Percentiles rank a stretch among this genome's conserved stretches.
These are phyloP conservation scores for Enteromius anoplus DNA, from an alignment of 2,797 vertebrate genomes.

Conservation along the genomic window DNA sequence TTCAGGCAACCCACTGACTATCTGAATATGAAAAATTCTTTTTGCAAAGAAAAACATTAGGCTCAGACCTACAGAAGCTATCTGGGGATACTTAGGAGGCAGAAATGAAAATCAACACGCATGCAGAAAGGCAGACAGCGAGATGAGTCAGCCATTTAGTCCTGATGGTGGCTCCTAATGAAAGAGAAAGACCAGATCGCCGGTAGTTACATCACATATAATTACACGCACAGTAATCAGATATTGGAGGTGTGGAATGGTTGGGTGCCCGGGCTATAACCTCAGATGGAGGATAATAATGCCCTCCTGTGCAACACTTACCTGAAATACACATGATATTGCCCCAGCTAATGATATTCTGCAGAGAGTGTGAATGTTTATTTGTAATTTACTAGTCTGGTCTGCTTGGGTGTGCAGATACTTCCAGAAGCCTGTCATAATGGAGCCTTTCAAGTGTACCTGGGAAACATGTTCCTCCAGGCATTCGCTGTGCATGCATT, in stretches of 20 bases:
- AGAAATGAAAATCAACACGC: slow-evolving; percentile 28
- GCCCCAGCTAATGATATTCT: slow-evolving; percentile 20
- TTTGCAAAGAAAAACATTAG: neutral
- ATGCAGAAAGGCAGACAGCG: slow-evolving; percentile 39
- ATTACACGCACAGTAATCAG: slow-evolving; percentile 38
- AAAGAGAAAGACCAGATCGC: slow-evolving; percentile 44
- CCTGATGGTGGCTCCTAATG: slow-evolving; percentile 49
- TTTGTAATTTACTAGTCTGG: slow-evolving; percentile 18
- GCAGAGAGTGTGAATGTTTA: slow-evolving; percentile 8
- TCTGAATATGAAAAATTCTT: too few species aligned
- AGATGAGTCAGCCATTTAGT: slow-evolving; percentile 47
- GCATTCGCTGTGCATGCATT: neutral
- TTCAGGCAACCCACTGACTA: neutral
- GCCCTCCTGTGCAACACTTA: slow-evolving; percentile 36
- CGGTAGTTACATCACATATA: slow-evolving; percentile 37
- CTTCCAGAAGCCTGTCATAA: slow-evolving; percentile 1
- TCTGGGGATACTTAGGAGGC: slow-evolving; percentile 6
- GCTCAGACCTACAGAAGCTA: neutral
- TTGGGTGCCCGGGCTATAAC: slow-evolving; percentile 27
- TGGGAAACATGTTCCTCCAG: slow-evolving; percentile 1
- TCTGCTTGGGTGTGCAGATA: neutral
- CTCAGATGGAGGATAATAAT: slow-evolving; percentile 44
- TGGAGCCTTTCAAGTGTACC: neutral
- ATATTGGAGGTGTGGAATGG: slow-evolving; percentile 38
- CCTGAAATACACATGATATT: slow-evolving; percentile 23